These are phyloP conservation scores for Reticulitermes speratus DNA, from an alignment of 1,140 invertebrate genomes.

Conservation along the genomic window DNA sequence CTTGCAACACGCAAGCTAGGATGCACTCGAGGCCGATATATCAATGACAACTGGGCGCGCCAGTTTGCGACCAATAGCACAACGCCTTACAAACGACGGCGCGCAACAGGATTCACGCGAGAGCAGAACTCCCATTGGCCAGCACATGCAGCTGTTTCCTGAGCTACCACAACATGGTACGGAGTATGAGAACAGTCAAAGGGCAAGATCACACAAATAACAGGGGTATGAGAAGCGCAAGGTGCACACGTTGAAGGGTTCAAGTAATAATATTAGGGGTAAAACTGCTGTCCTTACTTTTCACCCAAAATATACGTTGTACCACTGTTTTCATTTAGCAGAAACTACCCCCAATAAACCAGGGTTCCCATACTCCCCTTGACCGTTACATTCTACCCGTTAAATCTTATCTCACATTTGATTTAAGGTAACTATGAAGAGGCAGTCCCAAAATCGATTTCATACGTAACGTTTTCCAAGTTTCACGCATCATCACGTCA, in stretches of 20 bases:
- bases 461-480: no score
- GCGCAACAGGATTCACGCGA: neutral
- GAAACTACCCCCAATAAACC: neutral
- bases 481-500: no score
- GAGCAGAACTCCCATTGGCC: neutral
- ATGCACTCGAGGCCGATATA: neutral
- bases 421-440: neutral
- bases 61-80: neutral
- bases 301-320: constrained; percentile 16
- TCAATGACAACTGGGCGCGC: constrained; percentile 7
- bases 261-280: neutral
- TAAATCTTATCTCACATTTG: neutral
- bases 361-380: neutral
- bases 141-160: neutral
- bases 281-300: neutral
- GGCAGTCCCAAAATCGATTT: no score
- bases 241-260: constrained; percentile 2
- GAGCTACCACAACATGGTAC: constrained; percentile 17
- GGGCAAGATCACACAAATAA: neutral
- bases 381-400: neutral
- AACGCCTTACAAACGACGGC: neutral
- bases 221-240: neutral
- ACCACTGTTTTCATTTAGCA: constrained; percentile 16
- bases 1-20: neutral
- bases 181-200: constrained; percentile 18